A percentile compares a stretch with the other conserved stretches of the same genome.
Evolutionary conservation across 2,113 vertebrate species (phyloP).

Genomic region (Acanthochromis polyacanthus): DNA sequence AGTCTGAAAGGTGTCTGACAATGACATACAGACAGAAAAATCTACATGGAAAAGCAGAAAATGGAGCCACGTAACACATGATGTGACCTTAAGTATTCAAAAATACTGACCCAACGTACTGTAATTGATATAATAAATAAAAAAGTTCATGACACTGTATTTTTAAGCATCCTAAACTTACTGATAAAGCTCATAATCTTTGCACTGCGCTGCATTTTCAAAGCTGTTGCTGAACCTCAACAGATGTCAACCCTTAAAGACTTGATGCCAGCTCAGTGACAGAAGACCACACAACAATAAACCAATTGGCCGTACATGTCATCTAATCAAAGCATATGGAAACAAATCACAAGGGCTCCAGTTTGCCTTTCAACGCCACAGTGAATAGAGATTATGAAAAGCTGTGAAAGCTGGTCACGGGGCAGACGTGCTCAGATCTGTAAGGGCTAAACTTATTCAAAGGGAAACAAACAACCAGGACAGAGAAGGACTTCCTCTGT

Average conservation of each 20-base stretch:
- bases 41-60: too few relatives aligned
- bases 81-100: too few relatives aligned
- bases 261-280: neutral
- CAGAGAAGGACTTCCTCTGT: constrained; percentile 29
- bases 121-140: too few relatives aligned
- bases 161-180: too few relatives aligned
- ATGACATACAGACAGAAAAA: too few relatives aligned
- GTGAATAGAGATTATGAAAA: constrained; percentile 13
- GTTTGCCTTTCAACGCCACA: neutral
- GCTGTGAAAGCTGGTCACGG: constrained; percentile 24
- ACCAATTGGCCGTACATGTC: constrained; percentile 22
- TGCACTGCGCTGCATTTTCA: neutral
- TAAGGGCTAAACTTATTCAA: constrained; percentile 34
- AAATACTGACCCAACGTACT: too few relatives aligned
- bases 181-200: too few relatives aligned
- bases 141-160: too few relatives aligned
- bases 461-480: constrained; percentile 37
- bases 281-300: constrained; percentile 34
- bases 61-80: too few relatives aligned
- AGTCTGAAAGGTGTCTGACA: too few relatives aligned
- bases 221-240: constrained; percentile 16
- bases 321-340: constrained; percentile 60
- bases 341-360: constrained; percentile 46
- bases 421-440: constrained; percentile 7
- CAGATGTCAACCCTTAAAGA: constrained; percentile 25